These are phyloP conservation scores for Serilophus lunatus DNA, from an alignment of 2,113 vertebrate genomes.

Conservation along the genomic window DNA sequence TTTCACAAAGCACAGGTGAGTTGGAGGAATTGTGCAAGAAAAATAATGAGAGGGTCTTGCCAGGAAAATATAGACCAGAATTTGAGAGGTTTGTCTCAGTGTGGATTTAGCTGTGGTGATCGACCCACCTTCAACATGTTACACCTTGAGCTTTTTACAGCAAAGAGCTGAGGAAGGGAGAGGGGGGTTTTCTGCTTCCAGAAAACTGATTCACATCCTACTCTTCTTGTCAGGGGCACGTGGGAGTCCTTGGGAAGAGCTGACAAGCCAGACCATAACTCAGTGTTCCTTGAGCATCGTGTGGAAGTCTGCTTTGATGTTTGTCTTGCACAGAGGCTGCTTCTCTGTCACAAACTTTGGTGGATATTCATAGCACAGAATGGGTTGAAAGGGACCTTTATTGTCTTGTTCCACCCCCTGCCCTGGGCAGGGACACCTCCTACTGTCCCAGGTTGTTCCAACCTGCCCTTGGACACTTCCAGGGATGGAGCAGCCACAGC, in stretches of 20 bases:
- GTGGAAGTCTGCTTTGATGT: background rate
- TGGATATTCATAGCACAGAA: background rate
- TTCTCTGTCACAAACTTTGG: background rate
- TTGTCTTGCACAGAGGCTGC: background rate
- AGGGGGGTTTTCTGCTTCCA: background rate
- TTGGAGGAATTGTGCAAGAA: background rate
- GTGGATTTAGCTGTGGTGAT: background rate
- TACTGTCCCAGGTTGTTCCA: background rate
- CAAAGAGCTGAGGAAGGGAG: background rate
- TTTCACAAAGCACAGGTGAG: background rate
- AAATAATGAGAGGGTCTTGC: background rate
- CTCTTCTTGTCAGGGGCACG: background rate
- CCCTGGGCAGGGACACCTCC: background rate
- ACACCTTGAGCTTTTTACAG: background rate
- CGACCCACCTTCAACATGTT: fast-evolving
- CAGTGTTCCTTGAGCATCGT: background rate
- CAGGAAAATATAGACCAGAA: background rate
- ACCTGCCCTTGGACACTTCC: background rate
- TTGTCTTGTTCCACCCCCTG: background rate
- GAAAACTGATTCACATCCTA: background rate
- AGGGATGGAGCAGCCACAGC: background rate
- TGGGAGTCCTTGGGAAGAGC: background rate
- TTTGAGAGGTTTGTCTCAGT: background rate
- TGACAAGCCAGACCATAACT: background rate
- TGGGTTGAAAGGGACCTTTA: background rate